These are phyloP conservation scores for Larimichthys polyactis DNA, from an alignment of 2,113 vertebrate species.

Conservation along the genomic window DNA sequence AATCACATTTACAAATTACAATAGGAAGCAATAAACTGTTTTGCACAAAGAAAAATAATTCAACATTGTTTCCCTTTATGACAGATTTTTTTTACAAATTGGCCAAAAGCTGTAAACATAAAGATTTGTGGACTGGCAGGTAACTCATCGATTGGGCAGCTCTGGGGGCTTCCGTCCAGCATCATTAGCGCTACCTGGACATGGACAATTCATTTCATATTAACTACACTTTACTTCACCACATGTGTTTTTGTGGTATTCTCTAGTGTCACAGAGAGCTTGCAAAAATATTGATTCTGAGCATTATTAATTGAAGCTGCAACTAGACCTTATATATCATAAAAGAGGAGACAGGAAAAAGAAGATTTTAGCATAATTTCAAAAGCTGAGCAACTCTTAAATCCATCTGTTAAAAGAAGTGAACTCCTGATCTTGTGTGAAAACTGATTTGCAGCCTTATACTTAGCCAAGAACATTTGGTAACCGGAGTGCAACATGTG, in stretches of 20 bases:
- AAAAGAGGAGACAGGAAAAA: conserved; percentile 14
- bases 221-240: background rate
- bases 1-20: conserved; percentile 16
- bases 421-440: background rate
- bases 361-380: background rate
- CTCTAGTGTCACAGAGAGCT: background rate
- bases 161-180: conserved; percentile 2
- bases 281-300: background rate
- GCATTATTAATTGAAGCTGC: conserved; percentile 1
- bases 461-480: too few relatives aligned
- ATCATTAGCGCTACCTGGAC: background rate
- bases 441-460: background rate
- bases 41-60: background rate
- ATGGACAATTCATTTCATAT: background rate
- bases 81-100: background rate
- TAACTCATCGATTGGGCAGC: background rate
- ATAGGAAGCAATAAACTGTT: background rate
- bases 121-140: background rate
- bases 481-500: background rate
- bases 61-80: background rate
- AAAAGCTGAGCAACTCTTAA: background rate
- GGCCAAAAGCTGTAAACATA: conserved; percentile 9
- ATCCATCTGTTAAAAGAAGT: background rate
- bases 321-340: background rate
- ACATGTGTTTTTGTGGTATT: background rate